Conservation (phyloP, 2,888 invertebrate genomes). For the Helicoverpa assulta region DNA sequence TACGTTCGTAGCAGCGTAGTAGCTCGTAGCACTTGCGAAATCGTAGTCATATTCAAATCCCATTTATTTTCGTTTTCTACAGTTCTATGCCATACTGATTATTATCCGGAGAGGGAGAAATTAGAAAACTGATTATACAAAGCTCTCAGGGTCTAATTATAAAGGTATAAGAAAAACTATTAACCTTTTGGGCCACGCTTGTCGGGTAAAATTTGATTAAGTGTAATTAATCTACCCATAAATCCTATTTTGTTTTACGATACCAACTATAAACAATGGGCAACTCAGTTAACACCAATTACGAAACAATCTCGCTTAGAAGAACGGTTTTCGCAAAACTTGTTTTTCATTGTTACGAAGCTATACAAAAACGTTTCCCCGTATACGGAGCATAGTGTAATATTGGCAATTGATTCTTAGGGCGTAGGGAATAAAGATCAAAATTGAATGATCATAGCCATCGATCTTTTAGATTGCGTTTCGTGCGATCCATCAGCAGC, state of each 20-base stretch:
- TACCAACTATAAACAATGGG: constrained; percentile 26
- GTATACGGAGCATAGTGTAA: constrained; percentile 10
- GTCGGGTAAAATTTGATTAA: constrained; percentile 21
- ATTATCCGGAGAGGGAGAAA: too few relatives aligned
- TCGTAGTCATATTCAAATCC: neutral
- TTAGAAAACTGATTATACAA: too few relatives aligned
- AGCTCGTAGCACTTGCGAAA: constrained; percentile 29
- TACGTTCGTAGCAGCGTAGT: constrained; percentile 23
- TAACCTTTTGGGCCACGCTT: neutral
- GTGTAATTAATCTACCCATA: constrained; percentile 23
- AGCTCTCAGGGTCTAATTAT: neutral
- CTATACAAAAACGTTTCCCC: constrained; percentile 30
- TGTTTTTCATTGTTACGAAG: constrained; percentile 45
- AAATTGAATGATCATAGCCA: constrained; percentile 51
- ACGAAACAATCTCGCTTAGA: constrained; percentile 48
- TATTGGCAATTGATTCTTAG: constrained; percentile 32
- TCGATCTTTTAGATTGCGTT: constrained; percentile 51
- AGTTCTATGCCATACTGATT: too few relatives aligned
- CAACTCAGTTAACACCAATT: constrained; percentile 45
- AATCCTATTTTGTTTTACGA: constrained; percentile 33
- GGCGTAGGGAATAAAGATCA: constrained; percentile 42
- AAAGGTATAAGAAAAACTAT: neutral
- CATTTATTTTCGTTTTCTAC: too few relatives aligned
- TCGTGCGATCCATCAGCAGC: constrained; percentile 50
- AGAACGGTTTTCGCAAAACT: constrained; percentile 32